Evolutionary conservation across 2,797 vertebrate species (phyloP), one percentile per base, ranked within the genome.

Genomic region (Anableps anableps): DNA sequence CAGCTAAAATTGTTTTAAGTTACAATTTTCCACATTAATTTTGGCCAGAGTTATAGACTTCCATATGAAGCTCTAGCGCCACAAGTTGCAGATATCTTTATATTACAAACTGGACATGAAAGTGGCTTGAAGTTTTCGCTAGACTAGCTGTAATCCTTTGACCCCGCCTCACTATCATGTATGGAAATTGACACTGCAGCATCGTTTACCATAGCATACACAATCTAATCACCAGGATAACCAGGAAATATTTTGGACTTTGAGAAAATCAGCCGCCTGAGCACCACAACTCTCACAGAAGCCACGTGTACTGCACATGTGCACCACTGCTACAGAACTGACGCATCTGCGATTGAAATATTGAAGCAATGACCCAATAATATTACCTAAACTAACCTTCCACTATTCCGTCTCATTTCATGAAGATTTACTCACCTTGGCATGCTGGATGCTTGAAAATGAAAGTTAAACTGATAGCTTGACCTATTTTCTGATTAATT

Each of bases 391-490:
- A 4, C 19, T 66, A 6, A 66, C 17, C 7, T 21, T 58, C 53
- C 29, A 11, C 14, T 8, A 36, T 36, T 9, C 31, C 16, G 3
- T 31, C 19, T 36, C 19, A 21, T 17, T 21, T 36, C 19, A 66
- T 38, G 17, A 66, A 36, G 34, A 66, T 66, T 66, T 19, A 21
- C 19, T 1, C 34, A 38, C 34, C 19, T 21, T 19, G 21, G 0
- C 34, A 36, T 66, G 34, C 9, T 17, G 31, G 62, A 66, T 21
- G 62, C 62, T 36, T 66, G 62, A 38, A 66, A 66, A 21, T 66
- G 19, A 36, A 36, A 66, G 21, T 66, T 31, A 66, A 66, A 66
- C 62, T 66, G 58, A 62, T 31, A 62, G 62, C 34, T 66, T 66
- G 17, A 3, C 62, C 58, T 62, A 31, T 17, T 66, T 66, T 36